Evolutionary conservation across 2,888 invertebrate genomes (phyloP).

Genomic region (Polia nebulosa): DNA sequence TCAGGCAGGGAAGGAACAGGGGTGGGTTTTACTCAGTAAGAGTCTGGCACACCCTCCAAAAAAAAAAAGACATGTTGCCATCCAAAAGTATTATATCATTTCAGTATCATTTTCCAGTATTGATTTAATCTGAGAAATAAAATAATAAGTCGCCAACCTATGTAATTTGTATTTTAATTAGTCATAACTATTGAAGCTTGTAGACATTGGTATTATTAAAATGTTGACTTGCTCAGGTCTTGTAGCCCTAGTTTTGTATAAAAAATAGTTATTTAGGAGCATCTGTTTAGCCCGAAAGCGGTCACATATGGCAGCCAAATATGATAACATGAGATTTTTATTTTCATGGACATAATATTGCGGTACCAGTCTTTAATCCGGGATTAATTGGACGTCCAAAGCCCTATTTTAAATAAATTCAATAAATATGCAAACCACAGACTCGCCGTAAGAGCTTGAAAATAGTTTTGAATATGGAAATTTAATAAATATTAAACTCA

Average conservation of each 20-base stretch:
- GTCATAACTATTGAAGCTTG: not conserved
- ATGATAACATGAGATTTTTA: constrained; percentile 12
- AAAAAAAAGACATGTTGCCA: constrained; percentile 19
- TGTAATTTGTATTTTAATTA: constrained; percentile 1
- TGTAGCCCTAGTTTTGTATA: not conserved
- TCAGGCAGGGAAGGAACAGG: no score
- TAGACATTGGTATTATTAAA: not conserved
- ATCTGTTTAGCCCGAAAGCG: not conserved
- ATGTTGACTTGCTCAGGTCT: not conserved
- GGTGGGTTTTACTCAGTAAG: no score
- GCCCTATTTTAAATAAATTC: constrained; percentile 68
- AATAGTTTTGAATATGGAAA: constrained; percentile 73
- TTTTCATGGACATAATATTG: constrained; percentile 20
- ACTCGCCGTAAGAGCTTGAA: constrained; percentile 68
- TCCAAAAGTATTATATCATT: constrained; percentile 18
- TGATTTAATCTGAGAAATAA: constrained; percentile 22
- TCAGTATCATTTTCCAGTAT: constrained; percentile 26
- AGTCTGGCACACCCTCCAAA: no score
- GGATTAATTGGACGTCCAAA: constrained; percentile 46
- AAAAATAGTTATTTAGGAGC: not conserved
- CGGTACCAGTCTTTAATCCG: constrained; percentile 29
- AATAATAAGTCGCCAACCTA: not conserved
- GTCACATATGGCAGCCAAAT: not conserved
- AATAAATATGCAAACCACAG: constrained; percentile 73
- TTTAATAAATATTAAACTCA: constrained; percentile 69